Conservation (phyloP, 2,797 vertebrate genomes). For the Kryptopterus vitreolus region DNA sequence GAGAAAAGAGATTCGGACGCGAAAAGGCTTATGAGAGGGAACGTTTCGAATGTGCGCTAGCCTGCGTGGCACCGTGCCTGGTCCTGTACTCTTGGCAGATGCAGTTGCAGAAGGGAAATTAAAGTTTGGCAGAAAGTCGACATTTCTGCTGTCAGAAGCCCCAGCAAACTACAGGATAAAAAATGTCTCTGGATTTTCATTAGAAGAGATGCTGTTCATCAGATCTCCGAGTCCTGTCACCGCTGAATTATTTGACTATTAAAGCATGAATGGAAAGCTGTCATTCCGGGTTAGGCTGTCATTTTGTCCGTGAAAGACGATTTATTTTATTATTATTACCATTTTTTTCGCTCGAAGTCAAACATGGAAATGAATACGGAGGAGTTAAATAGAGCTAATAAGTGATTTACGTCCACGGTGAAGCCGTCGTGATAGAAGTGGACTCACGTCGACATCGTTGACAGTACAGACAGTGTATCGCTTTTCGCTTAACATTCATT, state of each 20-base stretch:
- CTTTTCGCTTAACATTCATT: no score
- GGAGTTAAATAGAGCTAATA: constrained; percentile 8
- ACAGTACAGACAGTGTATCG: neutral
- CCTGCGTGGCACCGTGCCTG: constrained; percentile 62
- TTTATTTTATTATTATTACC: neutral
- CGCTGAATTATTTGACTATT: constrained; percentile 43
- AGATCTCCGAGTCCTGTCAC: constrained; percentile 41
- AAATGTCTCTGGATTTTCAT: constrained; percentile 47
- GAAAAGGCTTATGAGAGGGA: constrained; percentile 69
- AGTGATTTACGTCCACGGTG: neutral
- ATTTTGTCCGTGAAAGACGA: neutral
- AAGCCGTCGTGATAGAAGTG: neutral
- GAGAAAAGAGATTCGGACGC: constrained; percentile 65
- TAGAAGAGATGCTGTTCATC: constrained; percentile 47
- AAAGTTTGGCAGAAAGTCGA: constrained; percentile 60
- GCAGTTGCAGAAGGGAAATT: constrained; percentile 63
- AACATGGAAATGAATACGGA: neutral
- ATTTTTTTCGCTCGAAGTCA: neutral
- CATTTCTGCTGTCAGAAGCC: constrained; percentile 49
- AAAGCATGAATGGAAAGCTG: constrained; percentile 40
- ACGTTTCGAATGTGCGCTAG: constrained; percentile 66
- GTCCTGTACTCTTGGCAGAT: constrained; percentile 56
- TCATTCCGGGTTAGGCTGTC: constrained; percentile 33
- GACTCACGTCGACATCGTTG: neutral
- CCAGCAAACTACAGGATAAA: constrained; percentile 45